Evolutionary conservation across 1,140 invertebrate genomes (phyloP), one percentile per base, ranked within the genome.

Genomic region (Papilio glaucus): DNA sequence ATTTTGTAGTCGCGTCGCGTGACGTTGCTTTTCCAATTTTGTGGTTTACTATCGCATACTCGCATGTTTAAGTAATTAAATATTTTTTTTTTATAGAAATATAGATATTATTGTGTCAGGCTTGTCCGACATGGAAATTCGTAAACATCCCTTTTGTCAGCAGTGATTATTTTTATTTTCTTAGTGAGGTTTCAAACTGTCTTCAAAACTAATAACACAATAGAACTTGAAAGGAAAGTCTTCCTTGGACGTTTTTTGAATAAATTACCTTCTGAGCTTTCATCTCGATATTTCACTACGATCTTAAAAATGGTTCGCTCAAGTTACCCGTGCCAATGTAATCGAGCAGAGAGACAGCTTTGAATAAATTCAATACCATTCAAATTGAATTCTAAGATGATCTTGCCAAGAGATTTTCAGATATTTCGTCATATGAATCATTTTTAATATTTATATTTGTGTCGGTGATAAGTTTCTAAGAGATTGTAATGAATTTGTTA

Each of bases 331-430:
- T 49, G 45, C 45, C 45, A 49, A 49, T 49, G 45, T 21, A 15
- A 18, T 49, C 45, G 45, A 10, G 15, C n/a, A 49, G 6, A 6
- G 29, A 33, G 45, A 49, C 45, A 49, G 45, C 45, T 49, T 49
- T 49, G 45, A 49, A 49, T 49, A 49, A 49, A 49, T 49, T 49
- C 45, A 49, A 49, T 49, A 49, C 45, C 45, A 18, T 49, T 18
- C 45, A 49, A 21, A 49, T 49, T 49, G 45, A 49, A 49, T 49
- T 9, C 45, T 9, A 49, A 45, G 42, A 45, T 5, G 15, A 49
- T 49, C 45, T 49, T 21, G 45, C 45, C 45, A 49, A 21, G 18
- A 49, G 18, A 49, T 49, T 49, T 49, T 49, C 45, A 8, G 45
- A 18, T 49, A 18, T 49, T 49, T 49, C 18, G 0, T 7, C 18